Percentiles rank a stretch among this genome's conserved stretches.
These are phyloP conservation scores for Penelope pileata DNA, from an alignment of 2,113 vertebrate species.

Conservation along the genomic window DNA sequence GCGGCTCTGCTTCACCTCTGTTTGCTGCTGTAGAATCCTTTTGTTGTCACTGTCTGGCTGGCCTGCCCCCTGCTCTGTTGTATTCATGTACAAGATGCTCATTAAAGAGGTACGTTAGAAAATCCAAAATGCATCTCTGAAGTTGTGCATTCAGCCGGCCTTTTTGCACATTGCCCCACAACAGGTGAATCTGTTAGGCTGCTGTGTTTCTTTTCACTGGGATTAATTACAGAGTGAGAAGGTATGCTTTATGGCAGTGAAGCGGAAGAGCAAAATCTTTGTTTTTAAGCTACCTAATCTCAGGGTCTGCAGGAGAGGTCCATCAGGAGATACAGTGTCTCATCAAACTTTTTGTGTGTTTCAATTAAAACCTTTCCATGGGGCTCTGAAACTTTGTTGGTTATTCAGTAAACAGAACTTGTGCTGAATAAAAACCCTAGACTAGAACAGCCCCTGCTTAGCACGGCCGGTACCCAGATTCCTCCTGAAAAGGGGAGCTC, in stretches of 20 bases:
- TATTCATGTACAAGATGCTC: not conserved
- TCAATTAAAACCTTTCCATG: constrained; percentile 22
- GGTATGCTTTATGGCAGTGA: not conserved
- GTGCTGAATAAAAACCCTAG: not conserved
- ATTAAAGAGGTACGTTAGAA: not conserved
- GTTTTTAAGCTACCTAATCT: not conserved
- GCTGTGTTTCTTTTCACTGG: constrained; percentile 50
- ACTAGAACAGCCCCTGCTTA: not conserved
- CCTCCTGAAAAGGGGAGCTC: not conserved
- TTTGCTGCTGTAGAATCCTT: not conserved
- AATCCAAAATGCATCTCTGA: not conserved
- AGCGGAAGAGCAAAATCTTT: constrained; percentile 6
- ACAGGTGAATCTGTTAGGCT: not conserved
- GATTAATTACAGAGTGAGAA: constrained; percentile 60
- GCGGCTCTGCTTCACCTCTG: not conserved
- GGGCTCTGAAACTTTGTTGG: not conserved
- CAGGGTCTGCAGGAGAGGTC: not conserved
- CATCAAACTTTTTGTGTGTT: not conserved
- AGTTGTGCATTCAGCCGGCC: not conserved
- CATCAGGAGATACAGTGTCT: not conserved
- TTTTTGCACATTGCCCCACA: not conserved
- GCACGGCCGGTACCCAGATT: not conserved
- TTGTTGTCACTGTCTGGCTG: not conserved
- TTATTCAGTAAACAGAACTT: not conserved
- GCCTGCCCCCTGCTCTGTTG: not conserved